Base-by-base conservation (phyloP, 2,888 invertebrate genomes). In the Lycaena phlaeas region DNA sequence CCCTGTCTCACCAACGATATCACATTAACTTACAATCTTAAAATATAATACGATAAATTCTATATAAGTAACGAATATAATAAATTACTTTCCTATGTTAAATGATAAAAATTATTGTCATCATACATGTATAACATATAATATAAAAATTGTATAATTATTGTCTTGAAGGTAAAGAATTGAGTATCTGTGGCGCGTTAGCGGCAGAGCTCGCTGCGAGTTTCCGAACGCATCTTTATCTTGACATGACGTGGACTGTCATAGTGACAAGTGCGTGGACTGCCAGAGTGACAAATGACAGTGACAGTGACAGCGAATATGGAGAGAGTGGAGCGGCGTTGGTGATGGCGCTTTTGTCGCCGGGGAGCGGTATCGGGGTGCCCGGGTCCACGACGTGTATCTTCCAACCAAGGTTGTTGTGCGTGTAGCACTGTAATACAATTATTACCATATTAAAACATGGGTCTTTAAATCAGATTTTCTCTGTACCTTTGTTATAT, bases 391-490 rank as follows among this genome's bases (percentile, higher is more conserved):
- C 90, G 2, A 96, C 92, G 68, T 93, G 89, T 54, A 96, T 96
- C 71, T 95, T 96, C 96, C 96, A 96, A 36, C 96, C 96, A 17
- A 96, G 82, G 68, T 95, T 93, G 52, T 90, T 92, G 81, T 96
- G 96, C n/a, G 92, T 91, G 79, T 93, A 96, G 73, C 96, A 96
- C 96, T 96, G 81, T 15, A 29, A 30, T 28, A 17, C 22, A 34
- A 28, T n/a, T n/a, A n/a, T n/a, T n/a, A n/a, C n/a, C n/a, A n/a
- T n/a, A n/a, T n/a, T n/a, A n/a, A n/a, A n/a, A n/a, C n/a, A n/a
- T n/a, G n/a, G n/a, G n/a, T n/a, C n/a, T n/a, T n/a, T n/a, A n/a
- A n/a, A n/a, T n/a, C n/a, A n/a, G n/a, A n/a, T n/a, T n/a, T n/a
- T n/a, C n/a, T n/a, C n/a, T n/a, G n/a, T n/a, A n/a, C n/a, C n/a